Conservation (phyloP, 2,797 vertebrate genomes). For the Etheostoma nigrum region DNA sequence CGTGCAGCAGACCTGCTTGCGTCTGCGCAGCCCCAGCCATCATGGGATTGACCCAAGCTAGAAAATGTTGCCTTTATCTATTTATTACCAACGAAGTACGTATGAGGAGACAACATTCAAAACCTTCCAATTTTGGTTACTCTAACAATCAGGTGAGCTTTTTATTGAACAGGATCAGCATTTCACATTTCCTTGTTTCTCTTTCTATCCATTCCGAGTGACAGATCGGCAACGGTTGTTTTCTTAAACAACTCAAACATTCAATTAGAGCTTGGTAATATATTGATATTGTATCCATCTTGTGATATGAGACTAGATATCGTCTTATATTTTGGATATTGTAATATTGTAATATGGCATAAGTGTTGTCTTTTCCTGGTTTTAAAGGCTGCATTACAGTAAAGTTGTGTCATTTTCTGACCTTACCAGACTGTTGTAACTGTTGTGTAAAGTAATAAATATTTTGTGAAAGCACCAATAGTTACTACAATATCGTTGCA, state of each 20-base stretch:
- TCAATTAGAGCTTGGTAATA: background rate
- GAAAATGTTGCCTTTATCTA: background rate
- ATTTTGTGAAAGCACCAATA: no score
- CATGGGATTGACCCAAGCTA: background rate
- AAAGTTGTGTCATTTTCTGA: no score
- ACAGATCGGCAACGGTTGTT: background rate
- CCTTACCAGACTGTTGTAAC: no score
- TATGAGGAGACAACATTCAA: background rate
- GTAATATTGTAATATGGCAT: no score
- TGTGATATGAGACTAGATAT: no score
- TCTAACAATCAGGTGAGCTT: background rate
- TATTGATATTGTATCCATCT: no score
- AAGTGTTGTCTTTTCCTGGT: no score
- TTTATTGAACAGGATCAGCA: background rate
- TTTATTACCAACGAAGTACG: background rate
- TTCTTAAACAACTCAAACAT: background rate
- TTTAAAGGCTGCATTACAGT: no score
- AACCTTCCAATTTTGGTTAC: background rate
- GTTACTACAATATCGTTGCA: no score
- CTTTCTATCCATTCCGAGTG: background rate
- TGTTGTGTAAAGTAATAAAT: no score
- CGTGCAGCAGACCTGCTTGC: background rate
- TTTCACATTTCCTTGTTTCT: background rate
- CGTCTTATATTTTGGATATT: no score
- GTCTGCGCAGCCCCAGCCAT: constrained; percentile 14